A percentile compares a stretch with the other conserved stretches of the same genome.
Conservation (phyloP, 2,888 invertebrate species). For the Lamproptera curius region DNA sequence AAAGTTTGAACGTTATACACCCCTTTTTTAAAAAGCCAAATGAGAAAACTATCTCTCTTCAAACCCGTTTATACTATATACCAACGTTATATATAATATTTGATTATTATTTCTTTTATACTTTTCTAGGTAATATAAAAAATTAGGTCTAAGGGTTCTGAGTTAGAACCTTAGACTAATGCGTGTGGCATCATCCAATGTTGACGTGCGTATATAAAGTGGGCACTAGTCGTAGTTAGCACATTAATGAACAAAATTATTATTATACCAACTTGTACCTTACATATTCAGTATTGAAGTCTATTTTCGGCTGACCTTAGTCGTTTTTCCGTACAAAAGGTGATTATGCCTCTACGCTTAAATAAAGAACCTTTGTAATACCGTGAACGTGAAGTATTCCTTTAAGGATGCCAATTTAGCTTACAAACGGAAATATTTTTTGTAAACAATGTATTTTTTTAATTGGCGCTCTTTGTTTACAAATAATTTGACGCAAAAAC, state of each 20-base stretch:
- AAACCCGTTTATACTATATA: no score
- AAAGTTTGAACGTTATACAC: no score
- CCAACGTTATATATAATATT: no score
- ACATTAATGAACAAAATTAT: constrained; percentile 1
- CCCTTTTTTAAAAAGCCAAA: no score
- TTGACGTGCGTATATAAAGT: constrained; percentile 14
- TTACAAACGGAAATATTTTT: no score
- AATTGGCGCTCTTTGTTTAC: no score
- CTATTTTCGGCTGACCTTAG: neutral
- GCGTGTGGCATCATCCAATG: constrained; percentile 11
- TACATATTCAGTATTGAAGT: neutral
- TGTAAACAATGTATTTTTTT: no score
- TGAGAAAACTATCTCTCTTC: no score
- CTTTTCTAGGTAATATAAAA: no score
- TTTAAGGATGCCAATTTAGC: neutral
- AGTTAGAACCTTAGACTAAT: neutral
- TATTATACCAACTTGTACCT: neutral
- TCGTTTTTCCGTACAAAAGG: constrained; percentile 7
- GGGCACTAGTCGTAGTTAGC: constrained; percentile 9
- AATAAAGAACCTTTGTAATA: constrained; percentile 1
- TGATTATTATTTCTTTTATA: no score
- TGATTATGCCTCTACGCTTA: constrained; percentile 11
- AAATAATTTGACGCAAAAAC: no score
- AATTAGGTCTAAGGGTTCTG: no score
- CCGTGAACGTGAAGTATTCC: constrained; percentile 3